phyloP scores from a whole-genome alignment of 2,888 invertebrate species.

The Liodrosophila aerea region DNA sequence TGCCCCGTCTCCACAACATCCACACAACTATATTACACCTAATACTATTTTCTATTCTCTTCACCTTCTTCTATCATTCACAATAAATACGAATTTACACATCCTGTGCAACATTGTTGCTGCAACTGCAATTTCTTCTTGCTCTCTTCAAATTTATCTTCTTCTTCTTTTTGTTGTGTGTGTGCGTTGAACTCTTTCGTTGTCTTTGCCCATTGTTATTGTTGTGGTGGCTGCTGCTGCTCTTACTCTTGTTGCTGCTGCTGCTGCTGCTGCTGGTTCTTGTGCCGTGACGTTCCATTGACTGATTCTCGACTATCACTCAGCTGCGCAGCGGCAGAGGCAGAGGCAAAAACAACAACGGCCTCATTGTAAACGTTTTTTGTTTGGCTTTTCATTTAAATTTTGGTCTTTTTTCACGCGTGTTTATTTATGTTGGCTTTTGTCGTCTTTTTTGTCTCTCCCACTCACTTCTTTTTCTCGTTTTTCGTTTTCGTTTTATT shows the following conservation, averaged over 20 bases:
- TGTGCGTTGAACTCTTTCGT: constrained; percentile 28
- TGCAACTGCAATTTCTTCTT: constrained; percentile 33
- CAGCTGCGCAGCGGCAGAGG: constrained; percentile 31
- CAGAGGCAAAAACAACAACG: constrained; percentile 32
- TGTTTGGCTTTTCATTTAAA: constrained; percentile 68
- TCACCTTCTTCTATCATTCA: no score
- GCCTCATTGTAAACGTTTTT: constrained; percentile 46
- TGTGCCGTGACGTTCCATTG: constrained; percentile 73
- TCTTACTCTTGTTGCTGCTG: constrained; percentile 10
- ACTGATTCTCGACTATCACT: constrained; percentile 61
- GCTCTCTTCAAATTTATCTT: no score
- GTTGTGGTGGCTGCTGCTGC: constrained; percentile 9
- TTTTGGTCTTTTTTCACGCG: constrained; percentile 42
- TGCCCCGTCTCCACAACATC: no score
- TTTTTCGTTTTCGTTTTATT: constrained; percentile 18
- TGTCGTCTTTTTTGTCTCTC: constrained; percentile 16
- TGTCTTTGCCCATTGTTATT: constrained; percentile 11
- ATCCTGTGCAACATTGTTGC: constrained; percentile 43
- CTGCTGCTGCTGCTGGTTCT: constrained; percentile 39
- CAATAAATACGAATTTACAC: no score
- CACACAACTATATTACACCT: no score
- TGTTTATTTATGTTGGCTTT: constrained; percentile 27
- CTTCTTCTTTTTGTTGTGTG: constrained; percentile 34
- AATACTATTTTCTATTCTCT: no score
- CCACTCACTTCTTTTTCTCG: constrained; percentile 25